Base-by-base conservation (phyloP, 2,113 vertebrate genomes). In the Rhadina sibilatrix region DNA sequence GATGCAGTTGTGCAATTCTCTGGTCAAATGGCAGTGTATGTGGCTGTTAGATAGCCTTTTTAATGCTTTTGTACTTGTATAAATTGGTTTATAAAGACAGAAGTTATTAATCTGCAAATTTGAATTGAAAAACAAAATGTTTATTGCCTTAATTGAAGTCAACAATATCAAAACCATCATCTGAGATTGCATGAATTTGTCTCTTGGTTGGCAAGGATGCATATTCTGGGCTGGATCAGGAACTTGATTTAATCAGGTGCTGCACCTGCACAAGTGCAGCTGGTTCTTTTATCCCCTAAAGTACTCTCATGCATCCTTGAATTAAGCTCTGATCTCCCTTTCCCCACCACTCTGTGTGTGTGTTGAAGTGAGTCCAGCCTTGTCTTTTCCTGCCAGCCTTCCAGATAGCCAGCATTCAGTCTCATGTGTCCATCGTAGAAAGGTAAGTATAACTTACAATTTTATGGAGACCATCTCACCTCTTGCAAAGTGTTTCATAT, bases 401-500 rank as follows among this genome's bases (percentile, higher is more conserved):
- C 28, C 35, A 74, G 33, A 17, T 40, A 91, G 20, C 27, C 20
- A 50, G 37, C 18, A 24, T 53, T 65, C 9, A 27, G 9, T 61
- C 38, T 53, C 49, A 15, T 20, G 21, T 76, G 46, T 30, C 38
- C 0, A 0, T 22, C 24, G 17, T 9, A 68, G 57, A 46, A 27
- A 47, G 35, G 9, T n/a, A 25, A 61, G 7, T 59, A 3, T 47
- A 84, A 74, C 11, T 76, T 15, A 4, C 11, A 5, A 46, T 53
- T 80, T 85, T 59, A 44, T 37, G 33, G 44, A 57, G 35, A 42
- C 30, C 6, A 7, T 72, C 12, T 72, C 13, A 3, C 57, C 6
- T 74, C 24, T 57, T 0, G 2, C 13, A 6, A 52, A 57, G 37
- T 38, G 11, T 31, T 80, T 90, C 1, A 1, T 74, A 8, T 0